Evolutionary conservation across 2,888 invertebrate genomes (phyloP).

Genomic region (Tenthredo mesomela): DNA sequence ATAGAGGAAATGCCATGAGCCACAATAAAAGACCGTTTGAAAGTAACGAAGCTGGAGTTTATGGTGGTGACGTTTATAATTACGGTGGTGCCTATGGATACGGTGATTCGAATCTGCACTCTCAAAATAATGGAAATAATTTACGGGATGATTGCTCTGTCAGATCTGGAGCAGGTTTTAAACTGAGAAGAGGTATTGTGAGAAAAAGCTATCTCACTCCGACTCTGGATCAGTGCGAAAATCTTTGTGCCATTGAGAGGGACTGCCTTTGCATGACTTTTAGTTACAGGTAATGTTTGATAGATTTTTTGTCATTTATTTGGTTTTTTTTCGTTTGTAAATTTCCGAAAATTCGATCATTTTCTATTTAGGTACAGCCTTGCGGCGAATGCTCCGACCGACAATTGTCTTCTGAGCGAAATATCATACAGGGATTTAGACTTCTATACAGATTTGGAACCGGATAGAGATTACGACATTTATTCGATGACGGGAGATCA

Average conservation of each 20-base stretch:
- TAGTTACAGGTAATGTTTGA: conserved; percentile 84
- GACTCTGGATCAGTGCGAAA: conserved; percentile 88
- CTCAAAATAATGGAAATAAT: conserved; percentile 58
- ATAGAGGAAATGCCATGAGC: neutral
- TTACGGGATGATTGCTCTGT: conserved; percentile 85
- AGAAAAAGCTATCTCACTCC: conserved; percentile 83
- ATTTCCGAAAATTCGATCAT: neutral
- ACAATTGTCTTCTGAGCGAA: conserved; percentile 90
- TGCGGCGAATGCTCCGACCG: conserved; percentile 80
- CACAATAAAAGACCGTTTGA: conserved; percentile 17
- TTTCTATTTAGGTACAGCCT: conserved; percentile 79
- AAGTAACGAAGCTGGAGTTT: neutral
- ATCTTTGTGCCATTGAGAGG: conserved; percentile 85
- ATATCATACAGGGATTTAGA: conserved; percentile 85
- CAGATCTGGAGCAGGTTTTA: conserved; percentile 87
- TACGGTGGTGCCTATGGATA: conserved; percentile 66
- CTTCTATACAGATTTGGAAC: conserved; percentile 86
- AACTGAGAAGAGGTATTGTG: conserved; percentile 84
- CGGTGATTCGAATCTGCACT: conserved; percentile 58
- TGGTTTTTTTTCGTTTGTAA: neutral
- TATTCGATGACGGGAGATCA: conserved; percentile 86
- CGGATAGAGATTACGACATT: conserved; percentile 88
- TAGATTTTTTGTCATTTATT: neutral
- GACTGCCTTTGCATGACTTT: conserved; percentile 88
- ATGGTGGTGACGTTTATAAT: conserved; percentile 59